Evolutionary conservation across 2,797 vertebrate species (phyloP), one percentile per base, ranked within the genome.

Genomic region (Halcyon badia): DNA sequence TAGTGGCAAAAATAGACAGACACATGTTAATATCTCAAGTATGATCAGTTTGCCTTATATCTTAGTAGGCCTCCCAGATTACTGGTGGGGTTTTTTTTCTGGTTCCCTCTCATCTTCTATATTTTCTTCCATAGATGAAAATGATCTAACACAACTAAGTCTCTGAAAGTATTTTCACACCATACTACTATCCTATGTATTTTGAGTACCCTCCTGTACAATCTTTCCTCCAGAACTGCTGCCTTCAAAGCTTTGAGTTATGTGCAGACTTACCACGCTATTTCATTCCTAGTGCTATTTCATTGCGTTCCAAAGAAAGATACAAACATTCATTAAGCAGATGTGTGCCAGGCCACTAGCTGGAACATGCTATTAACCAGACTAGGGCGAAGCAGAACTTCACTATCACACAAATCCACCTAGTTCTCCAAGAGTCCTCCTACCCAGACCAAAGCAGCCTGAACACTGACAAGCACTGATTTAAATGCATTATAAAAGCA

Each of bases 401-500:
- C 11, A 93, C 89, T 89, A 73, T 87, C 78, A 60, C 90, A 90
- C 68, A 84, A 92, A 94, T 96, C 46, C 48, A 28, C 37, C 30
- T 37, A 41, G 65, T 46, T 86, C 22, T 83, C 28, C 62, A 70
- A 39, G 31, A 90, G 37, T 91, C 52, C 61, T 95, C 71, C 94
- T 89, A 79, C 33, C 10, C 8, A 92, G 89, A 94, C 83, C 91
- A 97, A 89, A 86, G 87, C 65, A 90, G 76, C 65, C 11, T 44
- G 52, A 94, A 88, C n/a, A 73, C 56, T 83, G 78, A 82, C 41
- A 28, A 31, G 76, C 83, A 94, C 88, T 31, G 44, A 82, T 83
- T 85, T 91, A 72, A 79, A 73, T 77, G 26, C 39, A 15, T 12
- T 60, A 52, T 22, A 90, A 79, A 42, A 85, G 48, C 44, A 83